These are phyloP conservation scores for Malurus alboscapulatus DNA, from an alignment of 2,113 vertebrate genomes.

Conservation along the genomic window DNA sequence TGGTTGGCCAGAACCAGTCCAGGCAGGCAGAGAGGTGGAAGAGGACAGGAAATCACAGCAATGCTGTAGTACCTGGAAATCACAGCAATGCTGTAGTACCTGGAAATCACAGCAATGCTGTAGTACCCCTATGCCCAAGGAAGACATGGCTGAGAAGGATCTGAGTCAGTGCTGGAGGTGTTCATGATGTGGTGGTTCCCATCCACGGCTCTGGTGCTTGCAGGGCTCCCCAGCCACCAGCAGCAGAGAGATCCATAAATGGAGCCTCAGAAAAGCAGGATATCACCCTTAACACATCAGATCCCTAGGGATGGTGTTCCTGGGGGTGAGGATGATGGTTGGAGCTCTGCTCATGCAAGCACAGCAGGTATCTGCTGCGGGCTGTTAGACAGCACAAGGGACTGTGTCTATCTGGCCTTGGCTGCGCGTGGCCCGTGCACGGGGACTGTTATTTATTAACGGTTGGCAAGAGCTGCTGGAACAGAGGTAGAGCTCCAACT, in stretches of 20 bases:
- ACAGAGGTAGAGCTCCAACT: not conserved
- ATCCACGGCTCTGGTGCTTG: not conserved
- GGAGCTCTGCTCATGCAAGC: not conserved
- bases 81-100: not conserved
- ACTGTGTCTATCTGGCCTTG: not conserved
- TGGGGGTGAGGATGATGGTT: not conserved
- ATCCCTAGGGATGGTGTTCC: not conserved
- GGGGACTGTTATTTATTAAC: constrained; percentile 40
- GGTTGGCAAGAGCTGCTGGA: constrained; percentile 43
- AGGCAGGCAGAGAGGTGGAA: not conserved
- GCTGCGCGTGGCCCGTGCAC: not conserved
- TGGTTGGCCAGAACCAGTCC: not conserved
- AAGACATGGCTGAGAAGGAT: not conserved
- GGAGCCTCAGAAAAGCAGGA: not conserved
- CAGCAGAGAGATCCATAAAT: not conserved
- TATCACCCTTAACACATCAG: accelerated
- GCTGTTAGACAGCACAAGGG: not conserved
- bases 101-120: not conserved
- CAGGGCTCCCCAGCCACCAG: not conserved
- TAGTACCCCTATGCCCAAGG: not conserved
- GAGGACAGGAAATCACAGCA: not conserved
- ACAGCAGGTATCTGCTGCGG: not conserved
- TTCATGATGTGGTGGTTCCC: not conserved
- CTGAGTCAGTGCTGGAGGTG: not conserved
- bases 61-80: not conserved